Evolutionary conservation across 1,140 invertebrate species (phyloP).

Genomic region (Goniozus legneri): DNA sequence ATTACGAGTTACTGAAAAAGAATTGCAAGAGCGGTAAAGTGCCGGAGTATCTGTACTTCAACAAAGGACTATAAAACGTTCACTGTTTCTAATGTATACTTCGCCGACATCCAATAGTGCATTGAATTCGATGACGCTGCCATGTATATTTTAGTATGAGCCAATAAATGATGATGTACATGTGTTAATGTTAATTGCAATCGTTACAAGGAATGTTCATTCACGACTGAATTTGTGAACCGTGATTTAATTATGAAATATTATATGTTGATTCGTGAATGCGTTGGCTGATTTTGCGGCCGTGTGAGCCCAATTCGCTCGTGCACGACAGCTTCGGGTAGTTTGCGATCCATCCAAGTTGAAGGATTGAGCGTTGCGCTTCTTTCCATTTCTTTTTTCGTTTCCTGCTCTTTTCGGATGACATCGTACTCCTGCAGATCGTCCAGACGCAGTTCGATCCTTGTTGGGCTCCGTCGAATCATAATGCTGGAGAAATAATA

Average conservation of each 20-base stretch:
- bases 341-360: slow-evolving; percentile 51
- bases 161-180: slow-evolving; percentile 23
- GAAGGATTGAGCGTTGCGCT: slow-evolving; percentile 43
- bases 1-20: slow-evolving; percentile 65
- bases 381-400: slow-evolving; percentile 57
- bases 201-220: no score
- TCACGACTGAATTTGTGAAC: no score
- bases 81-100: no score
- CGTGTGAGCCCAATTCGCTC: slow-evolving; percentile 65
- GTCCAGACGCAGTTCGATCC: slow-evolving; percentile 72
- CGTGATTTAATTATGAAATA: no score
- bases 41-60: slow-evolving; percentile 72
- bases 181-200: slow-evolving; percentile 1
- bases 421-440: slow-evolving; percentile 72
- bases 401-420: slow-evolving; percentile 54
- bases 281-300: slow-evolving; percentile 35
- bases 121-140: slow-evolving; percentile 24
- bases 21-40: slow-evolving; percentile 60
- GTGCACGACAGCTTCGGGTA: slow-evolving; percentile 60
- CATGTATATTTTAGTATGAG: slow-evolving; percentile 32
- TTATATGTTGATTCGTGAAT: slow-evolving; percentile 41
- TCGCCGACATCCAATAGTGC: no score
- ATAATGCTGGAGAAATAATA: slow-evolving; percentile 51
- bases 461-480: slow-evolving; percentile 73
- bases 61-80: slow-evolving; percentile 71